Percentiles rank a stretch among this genome's conserved stretches.
phyloP scores from a whole-genome alignment of 1,140 invertebrate species.

The Macrostomum lignano region DNA sequence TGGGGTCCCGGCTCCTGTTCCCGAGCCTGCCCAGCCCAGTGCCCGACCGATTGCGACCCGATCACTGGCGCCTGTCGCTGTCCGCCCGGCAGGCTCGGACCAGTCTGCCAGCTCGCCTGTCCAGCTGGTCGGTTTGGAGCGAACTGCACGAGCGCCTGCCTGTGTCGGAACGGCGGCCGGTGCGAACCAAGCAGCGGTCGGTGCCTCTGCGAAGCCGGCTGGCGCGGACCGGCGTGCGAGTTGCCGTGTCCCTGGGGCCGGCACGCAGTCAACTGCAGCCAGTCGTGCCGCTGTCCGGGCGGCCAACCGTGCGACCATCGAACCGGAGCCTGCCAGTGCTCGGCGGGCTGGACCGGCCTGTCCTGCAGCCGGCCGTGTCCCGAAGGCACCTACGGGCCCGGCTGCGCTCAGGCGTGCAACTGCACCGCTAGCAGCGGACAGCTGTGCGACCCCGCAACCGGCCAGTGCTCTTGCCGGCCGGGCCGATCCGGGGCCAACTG shows the following conservation, averaged over 20 bases:
- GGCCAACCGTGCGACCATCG: background rate
- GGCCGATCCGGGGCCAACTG: background rate
- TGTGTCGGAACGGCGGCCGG: constrained; percentile 21
- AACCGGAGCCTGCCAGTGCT: constrained; percentile 43
- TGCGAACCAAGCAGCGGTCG: constrained; percentile 52
- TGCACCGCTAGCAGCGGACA: background rate
- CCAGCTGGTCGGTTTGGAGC: constrained; percentile 46
- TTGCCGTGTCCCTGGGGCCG: no score
- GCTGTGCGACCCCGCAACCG: background rate
- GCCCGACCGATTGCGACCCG: constrained; percentile 45
- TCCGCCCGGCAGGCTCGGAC: constrained; percentile 33
- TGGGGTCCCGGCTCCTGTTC: no score
- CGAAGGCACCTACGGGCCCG: no score
- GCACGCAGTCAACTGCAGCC: no score
- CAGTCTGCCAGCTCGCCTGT: constrained; percentile 32
- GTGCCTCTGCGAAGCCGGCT: constrained; percentile 58
- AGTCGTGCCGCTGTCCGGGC: no score
- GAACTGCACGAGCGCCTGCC: constrained; percentile 43
- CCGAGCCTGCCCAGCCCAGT: no score
- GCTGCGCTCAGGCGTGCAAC: no score
- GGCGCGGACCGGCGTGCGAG: no score
- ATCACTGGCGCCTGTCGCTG: constrained; percentile 57
- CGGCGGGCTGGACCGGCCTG: constrained; percentile 47
- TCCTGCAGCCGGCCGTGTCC: constrained; percentile 41
- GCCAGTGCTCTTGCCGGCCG: background rate